Conservation (phyloP, 2,888 invertebrate species). For the Lasioglossum oenotherae region DNA sequence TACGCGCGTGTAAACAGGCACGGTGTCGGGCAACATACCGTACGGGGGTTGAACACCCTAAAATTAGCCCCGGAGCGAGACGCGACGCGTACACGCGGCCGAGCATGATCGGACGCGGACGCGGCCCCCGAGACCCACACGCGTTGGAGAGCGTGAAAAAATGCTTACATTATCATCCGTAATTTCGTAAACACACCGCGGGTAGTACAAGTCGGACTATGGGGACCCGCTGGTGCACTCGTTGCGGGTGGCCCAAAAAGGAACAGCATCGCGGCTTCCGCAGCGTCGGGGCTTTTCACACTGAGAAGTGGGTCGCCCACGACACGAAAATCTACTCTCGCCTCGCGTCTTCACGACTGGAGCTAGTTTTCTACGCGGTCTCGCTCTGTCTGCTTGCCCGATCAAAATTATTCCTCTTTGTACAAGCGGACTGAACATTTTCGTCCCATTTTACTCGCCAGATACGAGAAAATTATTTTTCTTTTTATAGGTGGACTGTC, state of each 20-base stretch:
- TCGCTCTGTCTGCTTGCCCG: not conserved
- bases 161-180: constrained; percentile 84
- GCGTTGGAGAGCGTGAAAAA: constrained; percentile 81
- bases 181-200: constrained; percentile 83
- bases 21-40: constrained; percentile 72
- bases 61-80: constrained; percentile 82
- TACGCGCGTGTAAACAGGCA: constrained; percentile 70
- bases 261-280: constrained; percentile 26
- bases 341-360: not conserved
- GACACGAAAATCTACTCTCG: not conserved
- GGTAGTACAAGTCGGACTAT: constrained; percentile 56
- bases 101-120: constrained; percentile 50
- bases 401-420: not conserved
- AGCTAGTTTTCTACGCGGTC: not conserved
- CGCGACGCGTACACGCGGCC: constrained; percentile 57
- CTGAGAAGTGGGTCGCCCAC: constrained; percentile 34
- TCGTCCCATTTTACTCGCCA: too few species aligned
- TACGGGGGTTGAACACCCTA: constrained; percentile 82
- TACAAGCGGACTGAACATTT: not conserved
- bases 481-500: too few species aligned
- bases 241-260: constrained; percentile 80
- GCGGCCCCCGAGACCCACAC: constrained; percentile 66
- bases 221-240: constrained; percentile 65
- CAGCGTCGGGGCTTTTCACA: constrained; percentile 10
- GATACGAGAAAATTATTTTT: too few species aligned